Conservation (phyloP, 2,113 vertebrate species). For the Melanostigma gelatinosum region DNA sequence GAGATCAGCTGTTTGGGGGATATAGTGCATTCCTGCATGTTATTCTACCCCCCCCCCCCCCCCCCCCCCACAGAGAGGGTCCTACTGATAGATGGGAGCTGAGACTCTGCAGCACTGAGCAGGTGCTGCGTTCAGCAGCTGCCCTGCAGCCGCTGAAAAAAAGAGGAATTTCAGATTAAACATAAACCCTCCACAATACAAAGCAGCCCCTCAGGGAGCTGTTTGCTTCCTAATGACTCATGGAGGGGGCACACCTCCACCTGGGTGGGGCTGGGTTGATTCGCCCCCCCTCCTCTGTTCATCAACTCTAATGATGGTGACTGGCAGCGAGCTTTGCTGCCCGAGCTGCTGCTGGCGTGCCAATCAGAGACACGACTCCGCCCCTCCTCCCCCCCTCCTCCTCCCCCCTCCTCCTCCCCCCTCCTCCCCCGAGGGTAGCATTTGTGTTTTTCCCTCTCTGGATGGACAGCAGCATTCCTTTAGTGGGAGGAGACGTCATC, state of each 20-base stretch:
- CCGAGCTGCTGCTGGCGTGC: conserved; percentile 67
- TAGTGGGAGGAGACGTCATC: conserved; percentile 76
- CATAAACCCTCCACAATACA: conserved; percentile 83
- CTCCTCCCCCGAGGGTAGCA: background rate
- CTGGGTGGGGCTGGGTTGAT: conserved; percentile 4
- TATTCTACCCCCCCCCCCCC: conserved; percentile 68
- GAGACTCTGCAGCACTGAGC: conserved; percentile 53
- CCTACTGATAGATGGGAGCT: conserved; percentile 75
- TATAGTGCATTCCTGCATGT: conserved; percentile 81
- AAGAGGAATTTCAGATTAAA: conserved; percentile 89
- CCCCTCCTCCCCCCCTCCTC: too few relatives aligned
- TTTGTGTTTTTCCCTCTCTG: conserved; percentile 73
- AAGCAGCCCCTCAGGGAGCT: conserved; percentile 85
- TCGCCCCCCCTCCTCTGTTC: conserved; percentile 48
- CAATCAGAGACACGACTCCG: conserved; percentile 59
- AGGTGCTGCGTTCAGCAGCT: conserved; percentile 81
- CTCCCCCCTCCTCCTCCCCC: too few relatives aligned
- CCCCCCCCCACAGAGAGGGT: conserved; percentile 46
- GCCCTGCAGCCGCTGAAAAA: conserved; percentile 79
- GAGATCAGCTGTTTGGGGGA: conserved; percentile 79
- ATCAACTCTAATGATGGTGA: conserved; percentile 53
- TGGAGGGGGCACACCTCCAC: conserved; percentile 60
- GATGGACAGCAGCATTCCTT: conserved; percentile 82
- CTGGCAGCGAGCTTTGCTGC: conserved; percentile 56
- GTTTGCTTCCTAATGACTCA: conserved; percentile 77